Base-by-base conservation (phyloP, 2,888 invertebrate genomes). In the Creontiades dilutus region DNA sequence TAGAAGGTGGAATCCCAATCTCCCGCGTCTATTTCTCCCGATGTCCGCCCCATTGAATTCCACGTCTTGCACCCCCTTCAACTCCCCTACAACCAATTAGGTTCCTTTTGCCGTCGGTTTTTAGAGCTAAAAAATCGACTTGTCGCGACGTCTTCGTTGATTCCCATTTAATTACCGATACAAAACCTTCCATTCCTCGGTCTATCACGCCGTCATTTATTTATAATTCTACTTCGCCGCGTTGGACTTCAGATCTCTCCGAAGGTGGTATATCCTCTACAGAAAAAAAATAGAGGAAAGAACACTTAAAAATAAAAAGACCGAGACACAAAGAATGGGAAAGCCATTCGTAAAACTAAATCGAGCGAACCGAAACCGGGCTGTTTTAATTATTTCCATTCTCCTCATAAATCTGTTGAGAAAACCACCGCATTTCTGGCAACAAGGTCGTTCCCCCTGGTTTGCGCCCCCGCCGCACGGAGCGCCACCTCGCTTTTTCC, bases 291-390 rank as follows among this genome's bases (percentile, higher is more conserved):
- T n/a, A n/a, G n/a, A n/a, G n/a, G n/a, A n/a, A 13, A 55, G 57
- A 55, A 61, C 27, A 61, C 55, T 16, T 16, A 57, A 61, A 86
- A 46, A 86, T 61, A 46, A 61, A 37, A 86, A 46, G 47, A 16
- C 61, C 46, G 52, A 57, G 75, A 52, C 88, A 55, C 28, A 80
- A 88, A 80, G 61, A 48, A 78, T 80, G 55, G 78, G 68, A 55
- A 88, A 80, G 80, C 76, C 37, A 88, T 88, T 52, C 88, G 88
- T 88, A 88, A 88, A 61, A 88, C 80, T 76, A 88, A 88, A 88
- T 88, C 88, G 88, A 88, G 88, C 88, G 80, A 23, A 27, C 52
- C 78, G 46, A 47, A 88, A 88, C 78, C 78, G 78, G 55, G 47
- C 52, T 88, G 88, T 88, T 88, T 61, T 61, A 61, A 61, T 61